Evolutionary conservation across 2,113 vertebrate species (phyloP).

Genomic region (Ovis aries): ARS-UI_Ramb_v3.0 NC_056069.1:36227501-36228000

Average conservation of each 20-base stretch:
- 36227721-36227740: background rate
- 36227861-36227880: background rate
- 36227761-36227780: background rate
- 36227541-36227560: constrained; percentile 94
- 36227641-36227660: background rate
- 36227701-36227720: background rate
- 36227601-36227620: constrained; percentile 91
- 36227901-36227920: background rate
- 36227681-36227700: background rate
- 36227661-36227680: background rate
- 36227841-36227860: background rate
- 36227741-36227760: background rate
- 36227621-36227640: constrained; percentile 26
- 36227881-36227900: too few relatives aligned
- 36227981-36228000: background rate
- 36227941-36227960: background rate
- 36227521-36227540: constrained; percentile 86
- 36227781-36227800: background rate
- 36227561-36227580: constrained; percentile 89
- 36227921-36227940: background rate
- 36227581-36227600: constrained; percentile 85
- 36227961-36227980: background rate
- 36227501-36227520: constrained; percentile 88
- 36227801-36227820: background rate
- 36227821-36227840: too few relatives aligned